Evolutionary conservation across 2,888 invertebrate genomes (phyloP).

Genomic region (Harpalus rufipes): DNA sequence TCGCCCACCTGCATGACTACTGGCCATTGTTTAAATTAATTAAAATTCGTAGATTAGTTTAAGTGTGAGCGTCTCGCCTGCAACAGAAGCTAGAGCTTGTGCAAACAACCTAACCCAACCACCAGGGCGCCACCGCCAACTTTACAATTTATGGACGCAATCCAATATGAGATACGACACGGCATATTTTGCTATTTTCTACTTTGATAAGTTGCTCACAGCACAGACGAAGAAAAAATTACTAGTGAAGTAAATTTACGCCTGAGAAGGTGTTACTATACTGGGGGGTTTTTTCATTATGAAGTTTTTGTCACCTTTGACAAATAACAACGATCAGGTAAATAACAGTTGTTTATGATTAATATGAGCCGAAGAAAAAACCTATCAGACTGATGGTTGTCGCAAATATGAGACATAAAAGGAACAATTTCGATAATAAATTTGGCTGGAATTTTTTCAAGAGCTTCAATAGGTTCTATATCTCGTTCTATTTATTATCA

Average conservation of each 20-base stretch:
- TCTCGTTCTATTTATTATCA: too few species aligned
- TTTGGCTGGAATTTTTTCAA: too few species aligned
- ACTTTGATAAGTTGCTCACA: constrained; percentile 26
- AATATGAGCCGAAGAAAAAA: neutral
- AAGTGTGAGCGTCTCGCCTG: constrained; percentile 50
- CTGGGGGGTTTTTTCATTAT: constrained; percentile 12
- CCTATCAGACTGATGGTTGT: neutral
- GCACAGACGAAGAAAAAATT: constrained; percentile 22
- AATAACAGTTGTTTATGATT: neutral
- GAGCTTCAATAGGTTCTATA: too few species aligned
- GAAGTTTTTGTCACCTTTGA: neutral
- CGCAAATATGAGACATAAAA: neutral
- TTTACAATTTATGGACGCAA: constrained; percentile 52
- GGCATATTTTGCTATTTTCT: constrained; percentile 45
- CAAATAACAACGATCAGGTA: neutral
- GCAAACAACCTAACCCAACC: constrained; percentile 22
- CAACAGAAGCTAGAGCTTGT: neutral
- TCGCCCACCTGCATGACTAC: constrained; percentile 57
- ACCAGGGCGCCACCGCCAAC: neutral
- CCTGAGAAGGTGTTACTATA: neutral
- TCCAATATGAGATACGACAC: constrained; percentile 52
- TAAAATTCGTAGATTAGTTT: constrained; percentile 64
- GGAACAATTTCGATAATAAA: too few species aligned
- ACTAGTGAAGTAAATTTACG: neutral
- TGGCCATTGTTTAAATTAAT: constrained; percentile 63